phyloP scores from a whole-genome alignment of 2,888 invertebrate genomes.

The Steinernema carpocapsae region DNA sequence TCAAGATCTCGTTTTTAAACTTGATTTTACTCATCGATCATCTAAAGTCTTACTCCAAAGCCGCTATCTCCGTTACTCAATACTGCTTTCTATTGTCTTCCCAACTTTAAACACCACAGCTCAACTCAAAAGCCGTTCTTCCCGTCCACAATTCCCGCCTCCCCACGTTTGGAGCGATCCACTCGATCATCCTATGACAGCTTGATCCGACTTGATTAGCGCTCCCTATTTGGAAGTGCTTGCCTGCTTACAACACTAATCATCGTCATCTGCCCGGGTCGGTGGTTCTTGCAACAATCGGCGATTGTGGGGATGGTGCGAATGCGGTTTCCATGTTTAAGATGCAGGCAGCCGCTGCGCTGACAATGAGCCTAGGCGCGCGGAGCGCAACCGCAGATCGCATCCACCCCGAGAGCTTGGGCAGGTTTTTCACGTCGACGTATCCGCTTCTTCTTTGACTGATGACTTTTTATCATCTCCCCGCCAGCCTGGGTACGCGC shows the following conservation, averaged over 20 bases:
- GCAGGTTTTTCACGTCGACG: slow-evolving; percentile 20
- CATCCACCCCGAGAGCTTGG: not conserved
- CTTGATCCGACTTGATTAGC: not conserved
- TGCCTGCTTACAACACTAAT: not conserved
- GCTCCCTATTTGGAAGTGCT: slow-evolving; percentile 15
- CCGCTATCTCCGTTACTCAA: not conserved
- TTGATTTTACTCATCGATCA: too few relatives aligned
- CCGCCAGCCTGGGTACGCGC: not conserved
- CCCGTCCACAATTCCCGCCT: too few relatives aligned
- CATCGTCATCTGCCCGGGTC: not conserved
- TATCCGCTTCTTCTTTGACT: slow-evolving; percentile 25
- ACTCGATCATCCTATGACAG: not conserved
- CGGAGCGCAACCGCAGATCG: slow-evolving; percentile 15
- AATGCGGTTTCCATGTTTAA: slow-evolving; percentile 32
- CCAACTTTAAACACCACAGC: not conserved
- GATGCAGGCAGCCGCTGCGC: too few relatives aligned
- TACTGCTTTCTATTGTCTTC: not conserved
- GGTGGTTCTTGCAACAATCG: slow-evolving; percentile 18
- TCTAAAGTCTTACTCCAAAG: too few relatives aligned
- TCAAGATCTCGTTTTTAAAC: too few relatives aligned
- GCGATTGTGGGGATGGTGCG: too few relatives aligned
- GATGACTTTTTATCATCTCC: slow-evolving; percentile 28
- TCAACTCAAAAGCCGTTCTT: not conserved
- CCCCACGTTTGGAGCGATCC: too few relatives aligned
- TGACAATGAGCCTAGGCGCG: slow-evolving; percentile 31